Percentiles rank a stretch among this genome's conserved stretches.
phyloP scores from a whole-genome alignment of 2,113 vertebrate species.

The Corythaeola cristata region DNA sequence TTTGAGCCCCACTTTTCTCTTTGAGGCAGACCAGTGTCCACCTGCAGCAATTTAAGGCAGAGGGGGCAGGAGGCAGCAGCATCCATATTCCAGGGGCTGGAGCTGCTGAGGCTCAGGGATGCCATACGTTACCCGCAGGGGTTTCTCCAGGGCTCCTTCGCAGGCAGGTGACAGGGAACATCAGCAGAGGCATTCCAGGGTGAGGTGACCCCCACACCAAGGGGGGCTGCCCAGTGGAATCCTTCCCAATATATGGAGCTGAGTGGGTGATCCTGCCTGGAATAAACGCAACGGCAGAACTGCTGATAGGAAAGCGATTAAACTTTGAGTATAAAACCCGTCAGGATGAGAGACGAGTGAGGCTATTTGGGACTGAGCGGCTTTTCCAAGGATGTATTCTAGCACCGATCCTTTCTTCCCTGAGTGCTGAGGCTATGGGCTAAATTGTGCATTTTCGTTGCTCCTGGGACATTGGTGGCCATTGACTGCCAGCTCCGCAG shows the following conservation, averaged over 20 bases:
- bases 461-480: background rate
- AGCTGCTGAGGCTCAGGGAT: background rate
- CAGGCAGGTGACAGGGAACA: background rate
- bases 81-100: too few species aligned
- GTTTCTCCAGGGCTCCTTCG: background rate
- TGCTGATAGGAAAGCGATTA: background rate
- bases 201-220: background rate
- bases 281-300: background rate
- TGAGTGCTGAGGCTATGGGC: background rate
- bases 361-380: background rate
- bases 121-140: background rate
- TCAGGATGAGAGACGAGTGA: background rate
- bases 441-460: background rate
- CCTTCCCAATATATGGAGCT: rapidly evolving
- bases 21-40: too few species aligned
- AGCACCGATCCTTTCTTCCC: background rate
- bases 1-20: background rate
- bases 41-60: background rate
- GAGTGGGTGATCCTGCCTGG: background rate
- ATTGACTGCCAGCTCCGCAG: rapidly evolving
- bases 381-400: background rate
- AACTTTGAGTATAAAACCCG: background rate
- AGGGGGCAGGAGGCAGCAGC: background rate
- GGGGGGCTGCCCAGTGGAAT: background rate
- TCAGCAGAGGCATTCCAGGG: background rate